Conservation (phyloP, 1,140 invertebrate genomes). For the Hyphantria cunea region DNA sequence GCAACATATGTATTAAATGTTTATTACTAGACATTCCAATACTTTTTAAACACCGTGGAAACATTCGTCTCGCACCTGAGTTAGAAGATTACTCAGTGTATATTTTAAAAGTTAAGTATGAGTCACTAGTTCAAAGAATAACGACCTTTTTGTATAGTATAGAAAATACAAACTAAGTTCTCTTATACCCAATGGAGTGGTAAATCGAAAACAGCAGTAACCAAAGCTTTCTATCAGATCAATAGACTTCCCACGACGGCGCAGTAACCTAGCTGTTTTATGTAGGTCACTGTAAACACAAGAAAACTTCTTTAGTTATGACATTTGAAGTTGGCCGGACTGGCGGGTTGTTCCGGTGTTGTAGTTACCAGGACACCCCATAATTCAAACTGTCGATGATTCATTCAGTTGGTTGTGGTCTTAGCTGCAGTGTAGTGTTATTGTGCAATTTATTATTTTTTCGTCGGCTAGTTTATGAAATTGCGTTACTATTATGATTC, state of each 20-base stretch:
- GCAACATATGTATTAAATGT: no score
- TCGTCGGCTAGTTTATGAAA: slow-evolving; percentile 54
- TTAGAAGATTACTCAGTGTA: background rate
- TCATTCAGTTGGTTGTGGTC: slow-evolving; percentile 33
- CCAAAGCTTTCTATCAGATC: slow-evolving; percentile 52
- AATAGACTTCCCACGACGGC: slow-evolving; percentile 67
- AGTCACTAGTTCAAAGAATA: slow-evolving; percentile 17
- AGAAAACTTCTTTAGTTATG: slow-evolving; percentile 25
- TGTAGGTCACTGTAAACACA: slow-evolving; percentile 34
- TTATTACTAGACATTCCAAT: no score
- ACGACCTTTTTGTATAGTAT: slow-evolving; percentile 8
- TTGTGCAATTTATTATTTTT: slow-evolving; percentile 14
- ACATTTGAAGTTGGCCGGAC: slow-evolving; percentile 41
- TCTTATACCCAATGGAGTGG: slow-evolving; percentile 33
- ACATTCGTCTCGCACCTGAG: background rate
- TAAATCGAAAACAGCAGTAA: slow-evolving; percentile 48
- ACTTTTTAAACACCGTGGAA: no score
- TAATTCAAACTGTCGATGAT: slow-evolving; percentile 33
- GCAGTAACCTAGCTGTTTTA: slow-evolving; percentile 58
- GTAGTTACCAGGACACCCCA: slow-evolving; percentile 34
- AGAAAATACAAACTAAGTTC: slow-evolving; percentile 37
- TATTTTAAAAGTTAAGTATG: slow-evolving; percentile 15
- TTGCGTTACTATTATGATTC: slow-evolving; percentile 73
- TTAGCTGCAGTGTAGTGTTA: slow-evolving; percentile 32
- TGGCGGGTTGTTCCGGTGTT: slow-evolving; percentile 42